Conservation (phyloP, 2,888 invertebrate genomes). For the Pachymerium ferrugineum region DNA sequence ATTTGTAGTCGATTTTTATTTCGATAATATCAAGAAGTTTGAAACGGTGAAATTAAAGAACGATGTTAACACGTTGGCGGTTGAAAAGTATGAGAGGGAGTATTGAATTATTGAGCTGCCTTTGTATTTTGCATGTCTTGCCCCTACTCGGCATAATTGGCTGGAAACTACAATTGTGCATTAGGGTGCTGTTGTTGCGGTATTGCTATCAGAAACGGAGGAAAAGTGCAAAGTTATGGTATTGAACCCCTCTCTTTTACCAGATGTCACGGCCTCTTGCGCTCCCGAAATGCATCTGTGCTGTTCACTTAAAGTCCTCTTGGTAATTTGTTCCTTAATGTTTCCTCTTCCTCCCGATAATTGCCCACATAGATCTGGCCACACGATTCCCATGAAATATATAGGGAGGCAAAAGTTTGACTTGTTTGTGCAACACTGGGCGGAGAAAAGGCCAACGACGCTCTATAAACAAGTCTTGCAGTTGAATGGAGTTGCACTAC, state of each 20-base stretch:
- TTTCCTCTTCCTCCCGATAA: background rate
- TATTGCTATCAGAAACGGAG: background rate
- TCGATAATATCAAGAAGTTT: no score
- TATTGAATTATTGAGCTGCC: constrained; percentile 23
- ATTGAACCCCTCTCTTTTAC: background rate
- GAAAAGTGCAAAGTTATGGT: constrained; percentile 20
- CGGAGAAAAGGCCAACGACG: background rate
- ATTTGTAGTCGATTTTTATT: no score
- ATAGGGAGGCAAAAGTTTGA: background rate
- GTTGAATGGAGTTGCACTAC: constrained; percentile 4
- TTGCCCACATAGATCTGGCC: background rate
- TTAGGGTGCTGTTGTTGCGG: constrained; percentile 20
- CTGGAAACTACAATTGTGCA: constrained; percentile 13
- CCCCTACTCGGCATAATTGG: background rate
- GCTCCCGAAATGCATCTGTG: background rate
- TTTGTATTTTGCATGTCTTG: background rate
- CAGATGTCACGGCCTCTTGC: constrained; percentile 10
- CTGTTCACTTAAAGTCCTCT: background rate
- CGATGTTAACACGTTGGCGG: no score
- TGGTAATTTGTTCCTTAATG: background rate
- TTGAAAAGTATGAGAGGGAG: no score
- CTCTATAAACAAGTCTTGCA: background rate
- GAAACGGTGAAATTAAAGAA: no score
- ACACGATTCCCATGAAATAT: background rate
- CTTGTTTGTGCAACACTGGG: background rate